Conservation (phyloP, 2,797 vertebrate genomes). For the Lagocephalus sceleratus region DNA sequence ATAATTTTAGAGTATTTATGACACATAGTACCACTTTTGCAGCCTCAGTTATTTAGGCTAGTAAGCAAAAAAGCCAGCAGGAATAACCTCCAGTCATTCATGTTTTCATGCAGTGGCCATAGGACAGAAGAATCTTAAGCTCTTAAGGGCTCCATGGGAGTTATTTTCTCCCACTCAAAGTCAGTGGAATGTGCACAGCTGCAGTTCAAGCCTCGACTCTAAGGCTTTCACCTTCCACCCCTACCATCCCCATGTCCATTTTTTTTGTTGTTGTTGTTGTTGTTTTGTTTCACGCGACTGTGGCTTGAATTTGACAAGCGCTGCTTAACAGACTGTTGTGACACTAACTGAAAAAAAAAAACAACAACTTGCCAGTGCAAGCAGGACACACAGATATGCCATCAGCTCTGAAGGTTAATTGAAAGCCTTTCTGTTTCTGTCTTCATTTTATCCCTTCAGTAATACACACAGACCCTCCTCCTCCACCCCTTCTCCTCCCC, state of each 20-base stretch:
- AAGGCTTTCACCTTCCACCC: constrained; percentile 33
- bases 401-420: constrained; percentile 59
- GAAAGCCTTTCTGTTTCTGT: constrained; percentile 40
- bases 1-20: too few species aligned
- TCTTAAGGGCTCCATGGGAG: constrained; percentile 40
- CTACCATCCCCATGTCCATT: background rate
- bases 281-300: constrained; percentile 12
- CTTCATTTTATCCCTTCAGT: constrained; percentile 47
- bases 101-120: constrained; percentile 23
- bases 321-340: constrained; percentile 31
- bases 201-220: constrained; percentile 49
- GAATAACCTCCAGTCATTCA: constrained; percentile 27
- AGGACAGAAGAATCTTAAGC: constrained; percentile 53
- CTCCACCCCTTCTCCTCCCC: constrained; percentile 22
- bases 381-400: constrained; percentile 25
- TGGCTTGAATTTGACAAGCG: constrained; percentile 34
- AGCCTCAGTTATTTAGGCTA: background rate
- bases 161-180: constrained; percentile 51
- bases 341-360: constrained; percentile 26
- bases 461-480: constrained; percentile 29
- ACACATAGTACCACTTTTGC: too few species aligned
- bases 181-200: constrained; percentile 57
- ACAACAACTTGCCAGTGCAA: constrained; percentile 24
- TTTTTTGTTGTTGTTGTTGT: too few species aligned
- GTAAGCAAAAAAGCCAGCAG: constrained; percentile 10